Conservation (phyloP, 2,888 invertebrate species). For the Pimpla rufipes region DNA sequence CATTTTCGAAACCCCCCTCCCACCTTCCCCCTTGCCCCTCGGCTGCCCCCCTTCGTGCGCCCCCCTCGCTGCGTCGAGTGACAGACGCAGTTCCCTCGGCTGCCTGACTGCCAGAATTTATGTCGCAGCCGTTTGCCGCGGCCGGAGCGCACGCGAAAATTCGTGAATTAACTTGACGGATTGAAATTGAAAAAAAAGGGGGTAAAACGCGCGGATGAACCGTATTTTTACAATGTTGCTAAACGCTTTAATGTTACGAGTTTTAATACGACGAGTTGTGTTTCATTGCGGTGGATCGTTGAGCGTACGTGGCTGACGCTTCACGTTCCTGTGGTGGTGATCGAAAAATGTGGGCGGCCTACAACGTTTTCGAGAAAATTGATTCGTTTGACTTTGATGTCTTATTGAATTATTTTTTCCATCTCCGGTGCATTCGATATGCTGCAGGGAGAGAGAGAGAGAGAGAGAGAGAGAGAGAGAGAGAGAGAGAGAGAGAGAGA, state of each 20-base stretch:
- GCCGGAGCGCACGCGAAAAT: conserved; percentile 1
- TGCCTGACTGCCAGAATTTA: conserved; percentile 57
- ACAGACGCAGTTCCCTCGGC: conserved; percentile 58
- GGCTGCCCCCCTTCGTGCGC: background rate
- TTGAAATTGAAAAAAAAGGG: conserved; percentile 49
- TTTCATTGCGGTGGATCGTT: background rate
- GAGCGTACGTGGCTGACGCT: too few relatives aligned
- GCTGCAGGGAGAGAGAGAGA: too few relatives aligned
- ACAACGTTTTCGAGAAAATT: too few relatives aligned
- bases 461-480: too few relatives aligned
- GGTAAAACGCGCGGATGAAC: background rate
- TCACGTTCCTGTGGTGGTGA: too few relatives aligned
- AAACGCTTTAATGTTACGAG: conserved; percentile 7
- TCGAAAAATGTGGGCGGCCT: too few relatives aligned
- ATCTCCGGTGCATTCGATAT: too few relatives aligned
- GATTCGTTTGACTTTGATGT: too few relatives aligned
- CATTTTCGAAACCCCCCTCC: conserved; percentile 56
- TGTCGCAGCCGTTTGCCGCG: conserved; percentile 50
- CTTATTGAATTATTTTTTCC: too few relatives aligned
- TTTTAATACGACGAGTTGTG: background rate
- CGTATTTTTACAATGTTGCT: background rate
- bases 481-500: too few relatives aligned
- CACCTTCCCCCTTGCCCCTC: conserved; percentile 20
- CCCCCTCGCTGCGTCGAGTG: conserved; percentile 31
- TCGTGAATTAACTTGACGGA: conserved; percentile 57